These are phyloP conservation scores for Gryon sp. DNA, from an alignment of 1,140 invertebrate species.

Conservation along the genomic window DNA sequence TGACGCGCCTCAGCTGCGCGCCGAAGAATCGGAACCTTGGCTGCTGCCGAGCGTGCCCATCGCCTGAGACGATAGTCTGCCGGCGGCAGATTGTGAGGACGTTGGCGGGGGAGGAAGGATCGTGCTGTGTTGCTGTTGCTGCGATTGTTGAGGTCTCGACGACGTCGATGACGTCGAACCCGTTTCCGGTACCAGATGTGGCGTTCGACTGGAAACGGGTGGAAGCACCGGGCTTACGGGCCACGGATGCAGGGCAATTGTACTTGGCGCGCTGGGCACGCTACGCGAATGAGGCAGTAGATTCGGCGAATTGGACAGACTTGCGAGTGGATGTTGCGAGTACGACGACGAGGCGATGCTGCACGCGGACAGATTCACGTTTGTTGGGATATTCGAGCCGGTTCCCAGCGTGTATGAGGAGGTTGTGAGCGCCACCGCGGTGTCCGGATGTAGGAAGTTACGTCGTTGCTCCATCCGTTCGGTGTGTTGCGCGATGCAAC, in stretches of 20 bases:
- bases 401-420: constrained; percentile 69
- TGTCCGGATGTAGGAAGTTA: constrained; percentile 92
- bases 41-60: constrained; percentile 75
- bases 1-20: constrained; percentile 78
- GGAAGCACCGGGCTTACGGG: constrained; percentile 86
- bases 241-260: constrained; percentile 83
- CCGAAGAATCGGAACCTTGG: constrained; percentile 75
- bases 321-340: constrained; percentile 68
- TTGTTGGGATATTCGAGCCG: constrained; percentile 66
- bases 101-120: constrained; percentile 69
- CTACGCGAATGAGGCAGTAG: constrained; percentile 82
- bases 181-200: constrained; percentile 86
- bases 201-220: constrained; percentile 84
- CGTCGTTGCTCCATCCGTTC: constrained; percentile 86
- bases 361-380: constrained; percentile 70
- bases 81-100: constrained; percentile 67
- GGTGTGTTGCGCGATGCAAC: constrained; percentile 85
- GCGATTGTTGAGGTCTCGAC: no score
- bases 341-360: constrained; percentile 66
- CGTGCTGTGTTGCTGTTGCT: constrained; percentile 68
- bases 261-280: constrained; percentile 79
- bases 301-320: constrained; percentile 77
- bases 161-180: constrained; percentile 63
- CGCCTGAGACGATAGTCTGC: constrained; percentile 72
- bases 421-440: constrained; percentile 82